Evolutionary conservation across 2,113 vertebrate genomes (phyloP), one percentile per base, ranked within the genome.

Genomic region (Hirundichthys speculiger): DNA sequence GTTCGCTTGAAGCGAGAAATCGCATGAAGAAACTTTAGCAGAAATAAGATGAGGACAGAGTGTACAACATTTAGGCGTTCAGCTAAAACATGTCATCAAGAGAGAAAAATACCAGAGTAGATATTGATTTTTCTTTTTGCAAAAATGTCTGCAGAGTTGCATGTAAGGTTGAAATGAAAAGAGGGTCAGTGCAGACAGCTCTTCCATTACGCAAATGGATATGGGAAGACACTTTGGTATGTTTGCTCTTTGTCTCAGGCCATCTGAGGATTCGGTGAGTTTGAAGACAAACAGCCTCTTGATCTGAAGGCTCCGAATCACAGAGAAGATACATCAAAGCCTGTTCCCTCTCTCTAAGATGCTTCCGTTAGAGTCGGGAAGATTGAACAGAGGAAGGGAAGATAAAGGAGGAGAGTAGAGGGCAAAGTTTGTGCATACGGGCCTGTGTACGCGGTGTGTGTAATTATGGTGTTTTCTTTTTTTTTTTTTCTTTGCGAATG

Each of bases 281-380:
- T 79, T 64, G 48, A 82, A 88, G 86, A 88, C 87, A 88, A 92
- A 86, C 84, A 75, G 21, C 63, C 77, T 81, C 84, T 87, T 88
- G 79, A 90, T 91, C 87, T 89, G 81, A 84, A 83, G 76, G 83
- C 86, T 86, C 64, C 39, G 76, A 82, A 80, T 86, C 75, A 74
- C 27, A 63, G 74, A 75, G 73, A 64, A 82, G 63, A 80, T 60
- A 86, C 81, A 89, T 90, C 85, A 90, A 90, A 91, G 85, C 64
- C 59, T 46, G 14, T 6, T 71, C 65, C 69, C 60, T 72, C 63
- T 69, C 69, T 65, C 63, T 51, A 51, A 82, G 68, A 82, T 42
- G 49, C 69, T 82, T 79, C 71, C 20, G 50, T 68, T 78, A 12
- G 80, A 74, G 65, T 76, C 64, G 9, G 67, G 46, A 71, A 82